A percentile compares a stretch with the other conserved stretches of the same genome.
Evolutionary conservation across 1,140 invertebrate genomes (phyloP).

Genomic region (Polypedilum vanderplanki): DNA sequence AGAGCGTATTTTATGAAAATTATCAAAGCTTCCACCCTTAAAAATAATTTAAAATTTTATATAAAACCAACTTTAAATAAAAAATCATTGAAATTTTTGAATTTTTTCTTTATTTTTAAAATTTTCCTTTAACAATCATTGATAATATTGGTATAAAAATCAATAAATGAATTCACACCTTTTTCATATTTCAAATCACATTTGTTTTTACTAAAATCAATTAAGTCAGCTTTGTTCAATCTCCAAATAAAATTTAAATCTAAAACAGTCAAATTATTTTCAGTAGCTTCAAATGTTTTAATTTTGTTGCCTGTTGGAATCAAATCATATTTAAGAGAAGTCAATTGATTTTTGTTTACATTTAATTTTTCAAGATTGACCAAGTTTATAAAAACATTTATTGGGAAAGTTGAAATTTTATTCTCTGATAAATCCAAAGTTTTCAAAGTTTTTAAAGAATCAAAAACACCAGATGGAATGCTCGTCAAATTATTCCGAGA

Average conservation of each 20-base stretch:
- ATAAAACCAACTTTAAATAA: no score
- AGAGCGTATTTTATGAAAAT: no score
- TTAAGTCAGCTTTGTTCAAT: not conserved
- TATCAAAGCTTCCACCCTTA: no score
- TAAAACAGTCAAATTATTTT: not conserved
- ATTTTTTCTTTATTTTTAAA: no score
- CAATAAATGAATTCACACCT: not conserved
- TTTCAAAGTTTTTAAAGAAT: not conserved
- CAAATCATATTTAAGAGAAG: not conserved
- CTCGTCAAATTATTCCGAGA: not conserved
- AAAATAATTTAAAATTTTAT: no score
- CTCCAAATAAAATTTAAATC: not conserved
- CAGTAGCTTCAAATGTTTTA: not conserved
- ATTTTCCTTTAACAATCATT: no score
- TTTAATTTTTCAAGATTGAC: not conserved
- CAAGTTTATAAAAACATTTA: not conserved
- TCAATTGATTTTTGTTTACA: not conserved
- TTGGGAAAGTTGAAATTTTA: not conserved
- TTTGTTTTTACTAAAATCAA: not conserved
- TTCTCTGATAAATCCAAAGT: not conserved
- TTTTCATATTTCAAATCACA: not conserved
- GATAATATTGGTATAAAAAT: not conserved
- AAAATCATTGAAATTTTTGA: no score
- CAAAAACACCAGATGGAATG: not conserved
- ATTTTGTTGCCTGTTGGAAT: not conserved